Percentiles rank a stretch among this genome's conserved stretches.
Evolutionary conservation across 2,797 vertebrate genomes (phyloP).

Genomic region (Cottoperca gobio): DNA sequence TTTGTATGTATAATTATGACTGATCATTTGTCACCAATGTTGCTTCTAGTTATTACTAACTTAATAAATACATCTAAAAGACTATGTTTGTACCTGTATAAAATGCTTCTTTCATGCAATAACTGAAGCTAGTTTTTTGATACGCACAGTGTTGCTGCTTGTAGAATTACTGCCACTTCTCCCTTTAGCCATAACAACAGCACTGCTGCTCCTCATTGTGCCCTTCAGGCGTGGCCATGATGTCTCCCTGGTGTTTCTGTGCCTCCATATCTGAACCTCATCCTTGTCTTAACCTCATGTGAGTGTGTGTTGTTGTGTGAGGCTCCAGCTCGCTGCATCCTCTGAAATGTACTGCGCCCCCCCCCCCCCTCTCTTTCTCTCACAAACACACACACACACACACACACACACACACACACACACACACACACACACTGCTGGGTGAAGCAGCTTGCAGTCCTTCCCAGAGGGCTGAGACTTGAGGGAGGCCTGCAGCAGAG

Average conservation of each 20-base stretch:
- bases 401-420: conserved; percentile 29
- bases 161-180: not conserved
- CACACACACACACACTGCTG: conserved; percentile 24
- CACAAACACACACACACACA: not conserved
- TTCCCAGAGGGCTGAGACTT: conserved; percentile 19
- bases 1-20: not conserved
- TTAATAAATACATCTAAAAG: not conserved
- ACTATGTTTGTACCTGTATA: not conserved
- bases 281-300: conserved; percentile 23
- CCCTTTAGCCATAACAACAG: not conserved
- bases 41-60: not conserved
- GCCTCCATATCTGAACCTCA: conserved; percentile 21
- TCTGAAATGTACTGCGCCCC: conserved; percentile 60
- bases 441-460: conserved; percentile 29
- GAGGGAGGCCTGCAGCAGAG: conserved; percentile 55
- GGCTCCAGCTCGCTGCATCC: conserved; percentile 34
- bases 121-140: not conserved
- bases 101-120: not conserved
- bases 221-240: conserved; percentile 6
- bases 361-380: too few relatives aligned
- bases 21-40: not conserved
- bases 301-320: conserved; percentile 30
- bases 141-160: not conserved
- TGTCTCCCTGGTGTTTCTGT: conserved; percentile 27
- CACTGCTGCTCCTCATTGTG: not conserved